Evolutionary conservation across 53 echinoderm and acorn worm genomes (phyloP).

Genomic region (Zoroaster sp.): DNA sequence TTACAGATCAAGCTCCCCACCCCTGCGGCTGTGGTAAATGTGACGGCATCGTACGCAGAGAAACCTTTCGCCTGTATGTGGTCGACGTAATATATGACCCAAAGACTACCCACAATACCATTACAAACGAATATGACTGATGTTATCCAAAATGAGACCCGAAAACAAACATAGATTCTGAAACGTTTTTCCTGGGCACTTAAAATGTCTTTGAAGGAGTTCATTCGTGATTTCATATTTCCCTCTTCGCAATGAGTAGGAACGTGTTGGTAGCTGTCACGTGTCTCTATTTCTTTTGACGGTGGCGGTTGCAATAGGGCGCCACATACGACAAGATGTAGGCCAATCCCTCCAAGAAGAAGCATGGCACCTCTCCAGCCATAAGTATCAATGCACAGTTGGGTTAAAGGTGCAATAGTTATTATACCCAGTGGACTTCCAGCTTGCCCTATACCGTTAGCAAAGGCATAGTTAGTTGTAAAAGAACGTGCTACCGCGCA

Average conservation of each 20-base stretch:
- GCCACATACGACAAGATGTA: neutral
- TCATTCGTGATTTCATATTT: neutral
- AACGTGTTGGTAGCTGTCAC: neutral
- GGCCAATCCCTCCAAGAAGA: neutral
- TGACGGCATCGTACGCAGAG: too few relatives aligned
- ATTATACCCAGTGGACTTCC: neutral
- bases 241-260: neutral
- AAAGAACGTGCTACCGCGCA: neutral
- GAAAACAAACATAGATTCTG: neutral
- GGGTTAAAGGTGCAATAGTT: neutral
- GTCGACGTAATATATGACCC: neutral
- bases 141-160: neutral
- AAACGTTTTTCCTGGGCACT: neutral
- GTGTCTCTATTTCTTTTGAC: too few relatives aligned
- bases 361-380: conserved; percentile 9
- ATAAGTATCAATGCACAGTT: neutral
- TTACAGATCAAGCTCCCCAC: neutral
- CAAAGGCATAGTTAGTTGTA: neutral
- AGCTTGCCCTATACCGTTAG: neutral
- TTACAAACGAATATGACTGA: neutral
- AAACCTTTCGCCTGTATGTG: too few relatives aligned
- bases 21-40: neutral
- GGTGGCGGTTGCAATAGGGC: neutral
- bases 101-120: neutral
- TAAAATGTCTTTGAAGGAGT: too few relatives aligned